Conservation (phyloP, 2,888 invertebrate species). For the Drosophila sordidula region DNA sequence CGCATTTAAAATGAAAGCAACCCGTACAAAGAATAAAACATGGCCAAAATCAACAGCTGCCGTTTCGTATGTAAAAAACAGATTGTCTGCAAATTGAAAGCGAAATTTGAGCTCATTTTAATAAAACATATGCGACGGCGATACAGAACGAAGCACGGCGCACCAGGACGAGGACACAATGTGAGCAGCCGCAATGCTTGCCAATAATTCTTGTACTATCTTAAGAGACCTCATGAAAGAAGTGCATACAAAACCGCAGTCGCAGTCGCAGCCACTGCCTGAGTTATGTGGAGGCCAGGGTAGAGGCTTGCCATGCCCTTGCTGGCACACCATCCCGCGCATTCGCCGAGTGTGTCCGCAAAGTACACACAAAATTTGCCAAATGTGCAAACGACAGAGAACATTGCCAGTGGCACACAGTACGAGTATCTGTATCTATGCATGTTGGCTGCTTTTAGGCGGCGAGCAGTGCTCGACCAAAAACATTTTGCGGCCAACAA, state of each 20-base stretch:
- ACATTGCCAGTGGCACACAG: slow-evolving; percentile 48
- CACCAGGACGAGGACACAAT: slow-evolving; percentile 7
- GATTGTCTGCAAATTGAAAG: slow-evolving; percentile 77
- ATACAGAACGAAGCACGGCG: slow-evolving; percentile 3
- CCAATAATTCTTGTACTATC: slow-evolving; percentile 79
- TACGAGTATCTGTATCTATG: slow-evolving; percentile 16
- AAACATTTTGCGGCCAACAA: slow-evolving; percentile 68
- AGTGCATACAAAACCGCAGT: slow-evolving; percentile 79
- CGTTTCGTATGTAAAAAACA: slow-evolving; percentile 38
- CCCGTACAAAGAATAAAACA: slow-evolving; percentile 37
- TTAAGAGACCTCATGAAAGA: slow-evolving; percentile 66
- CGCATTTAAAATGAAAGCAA: slow-evolving; percentile 62
- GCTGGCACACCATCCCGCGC: slow-evolving; percentile 34
- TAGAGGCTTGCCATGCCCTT: slow-evolving; percentile 23
- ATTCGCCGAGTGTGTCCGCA: slow-evolving; percentile 46
- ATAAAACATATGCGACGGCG: slow-evolving; percentile 76
- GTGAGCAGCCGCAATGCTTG: slow-evolving; percentile 58
- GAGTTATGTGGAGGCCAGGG: slow-evolving; percentile 60
- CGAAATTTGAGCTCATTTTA: slow-evolving; percentile 75
- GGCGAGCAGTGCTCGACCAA: slow-evolving; percentile 34
- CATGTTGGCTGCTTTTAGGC: slow-evolving; percentile 42
- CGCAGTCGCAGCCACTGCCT: slow-evolving; percentile 43
- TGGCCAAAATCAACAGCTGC: slow-evolving; percentile 35
- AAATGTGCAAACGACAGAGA: slow-evolving; percentile 76
- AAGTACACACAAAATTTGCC: slow-evolving; percentile 70